Conservation (phyloP, 2,113 vertebrate species). For the Aptenodytes patagonicus region DNA sequence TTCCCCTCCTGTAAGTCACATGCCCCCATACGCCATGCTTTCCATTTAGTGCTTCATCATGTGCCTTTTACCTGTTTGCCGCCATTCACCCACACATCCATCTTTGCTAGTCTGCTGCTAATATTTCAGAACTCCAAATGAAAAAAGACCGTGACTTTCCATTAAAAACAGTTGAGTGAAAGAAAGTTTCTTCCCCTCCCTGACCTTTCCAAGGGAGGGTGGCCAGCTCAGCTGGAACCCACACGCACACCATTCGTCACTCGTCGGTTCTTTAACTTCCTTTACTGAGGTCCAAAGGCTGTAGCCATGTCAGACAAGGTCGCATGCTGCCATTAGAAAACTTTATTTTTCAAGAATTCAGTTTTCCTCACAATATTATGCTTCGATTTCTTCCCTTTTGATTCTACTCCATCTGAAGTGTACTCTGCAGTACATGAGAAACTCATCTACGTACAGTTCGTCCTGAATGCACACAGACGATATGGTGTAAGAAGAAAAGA, state of each 20-base stretch:
- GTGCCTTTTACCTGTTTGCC: neutral
- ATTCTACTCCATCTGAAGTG: neutral
- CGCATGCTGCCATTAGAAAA: neutral
- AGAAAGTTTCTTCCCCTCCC: neutral
- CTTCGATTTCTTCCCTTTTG: neutral
- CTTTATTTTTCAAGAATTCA: neutral
- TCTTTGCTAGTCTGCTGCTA: neutral
- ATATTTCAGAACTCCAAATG: neutral
- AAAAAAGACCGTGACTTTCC: neutral
- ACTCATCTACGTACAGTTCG: neutral
- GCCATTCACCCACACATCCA: neutral
- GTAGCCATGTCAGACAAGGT: neutral
- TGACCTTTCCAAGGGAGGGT: neutral
- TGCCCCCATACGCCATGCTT: neutral
- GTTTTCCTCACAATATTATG: neutral
- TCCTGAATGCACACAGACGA: neutral
- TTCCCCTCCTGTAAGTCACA: neutral
- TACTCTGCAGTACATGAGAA: neutral
- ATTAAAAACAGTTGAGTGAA: neutral
- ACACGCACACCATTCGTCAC: neutral
- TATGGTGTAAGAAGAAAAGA: fast-evolving
- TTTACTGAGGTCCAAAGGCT: neutral
- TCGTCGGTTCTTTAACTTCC: neutral
- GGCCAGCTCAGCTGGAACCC: neutral
- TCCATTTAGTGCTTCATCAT: neutral